Base-by-base conservation (phyloP, 2,113 vertebrate genomes). In the Rhinolophus ferrumequinum region DNA sequence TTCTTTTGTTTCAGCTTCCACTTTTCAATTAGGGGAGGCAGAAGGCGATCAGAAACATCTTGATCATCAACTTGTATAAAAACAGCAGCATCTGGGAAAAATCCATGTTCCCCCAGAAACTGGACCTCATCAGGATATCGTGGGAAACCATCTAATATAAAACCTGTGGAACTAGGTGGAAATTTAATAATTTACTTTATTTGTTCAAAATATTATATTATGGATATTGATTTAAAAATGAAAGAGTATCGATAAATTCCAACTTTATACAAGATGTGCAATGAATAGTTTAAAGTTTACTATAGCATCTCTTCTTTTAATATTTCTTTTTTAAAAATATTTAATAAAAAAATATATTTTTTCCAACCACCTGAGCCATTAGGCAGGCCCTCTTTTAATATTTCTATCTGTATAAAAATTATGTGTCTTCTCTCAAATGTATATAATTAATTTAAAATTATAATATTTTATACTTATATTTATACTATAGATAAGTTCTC, bases 91-190 rank as follows among this genome's bases (percentile, higher is more conserved):
- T 99, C 99, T 79, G 99, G 99, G 97, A 99, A 99, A 95, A 99
- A 98, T 79, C 98, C 98, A 54, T 0, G 97, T 72, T 99, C 98
- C 56, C 96, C 97, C 96, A 99, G 98, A 96, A 99, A 99, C 33
- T 97, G 97, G 56, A 98, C 98, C 80, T 99, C 99, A 0, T 99
- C 98, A 2, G 62, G 8, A 90, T 98, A 98, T 80, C 98, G 96
- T 75, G 99, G 99, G 97, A 99, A 99, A 58, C 99, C 99, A 95
- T 99, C 99, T 79, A 99, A 97, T 96, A 99, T 98, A 97, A 99
- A 99, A 44, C 99, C 99, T 58, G 98, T 99, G 18, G 99, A 99
- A 93, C 99, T 99, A 97, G 83, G 88, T 95, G 18, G 83, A 83
- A 77, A 95, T 85, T 56, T 79, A 54, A 75, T 41, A 93, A 89